Evolutionary conservation across 2,113 vertebrate species (phyloP), one percentile per base, ranked within the genome.

Genomic region (Ancistrus triradiatus): DNA sequence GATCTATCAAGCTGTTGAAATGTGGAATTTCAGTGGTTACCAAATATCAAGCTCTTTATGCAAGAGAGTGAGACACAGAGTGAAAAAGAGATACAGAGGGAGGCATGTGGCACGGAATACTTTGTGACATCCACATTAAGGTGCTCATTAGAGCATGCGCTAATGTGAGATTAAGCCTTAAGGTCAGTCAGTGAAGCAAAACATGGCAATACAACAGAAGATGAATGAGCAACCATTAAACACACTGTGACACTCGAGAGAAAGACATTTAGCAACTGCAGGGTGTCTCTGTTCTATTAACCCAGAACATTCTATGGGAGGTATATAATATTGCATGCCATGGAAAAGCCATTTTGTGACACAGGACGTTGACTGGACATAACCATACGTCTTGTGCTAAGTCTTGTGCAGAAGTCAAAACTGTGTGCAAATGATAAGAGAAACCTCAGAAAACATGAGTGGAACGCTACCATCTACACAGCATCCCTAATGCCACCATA

Each of bases 151-250:
- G 37, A 63, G 50, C 51, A 9, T 28, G 52, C 15, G 14, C 64
- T 15, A 63, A 67, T 57, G 65, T 28, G 15, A 67, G 58, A 72
- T 72, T 62, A 67, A 13, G 63, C 13, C 64, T 57, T 62, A 43
- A 33, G 44, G 51, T 43, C 44, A 37, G 22, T 43, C 19, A 38
- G 50, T 40, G 17, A 21, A 50, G 51, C 43, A 44, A 33, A 28
- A 50, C 69, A 50, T 57, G 46, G 46, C 51, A 62, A 21, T 43
- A 48, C 27, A 49, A 61, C 52, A 67, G 37, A 51, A 43, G 21
- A n/a, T 18, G 42, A 62, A 50, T 22, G 11, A 55, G n/a, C 40
- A 24, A 22, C 66, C 24, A 18, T 63, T 63, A 35, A 46, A 56
- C 42, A 9, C 59, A 2, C 7, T 19, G 27, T 37, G 37, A 50